Base-by-base conservation (phyloP, 2,113 vertebrate genomes). In the Sebastes fasciatus region DNA sequence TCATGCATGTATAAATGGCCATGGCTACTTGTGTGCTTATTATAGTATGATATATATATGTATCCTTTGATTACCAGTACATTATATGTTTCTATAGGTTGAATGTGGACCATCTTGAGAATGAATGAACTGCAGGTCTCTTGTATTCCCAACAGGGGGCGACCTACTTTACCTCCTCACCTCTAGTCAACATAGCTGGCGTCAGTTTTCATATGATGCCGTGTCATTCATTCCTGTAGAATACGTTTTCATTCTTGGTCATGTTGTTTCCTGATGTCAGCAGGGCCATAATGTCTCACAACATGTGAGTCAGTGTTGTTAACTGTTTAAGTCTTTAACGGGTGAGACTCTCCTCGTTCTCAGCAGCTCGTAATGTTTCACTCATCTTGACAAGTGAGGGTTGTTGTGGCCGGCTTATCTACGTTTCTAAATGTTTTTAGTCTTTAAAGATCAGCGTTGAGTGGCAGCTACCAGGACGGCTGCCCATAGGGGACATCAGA, bases 101-200 rank as follows among this genome's bases (percentile, higher is more conserved):
- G 8, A 34, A 34, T 34, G 42, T 57, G 19, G 23, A n/a, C 58
- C 3, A 34, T n/a, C 12, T 58, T 34, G 17, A 42, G 2, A 80
- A 63, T 63, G 34, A 34, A 34, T 34, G 34, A 34, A 34, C 34
- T 34, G 34, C 34, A 34, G 34, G 34, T 34, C 34, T 34, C 34
- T 34, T 34, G 3, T 4, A 60, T 84, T 61, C 55, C 92, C 92
- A 92, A 76, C 74, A 94, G 92, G 79, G 88, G 93, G 94, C 91
- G 84, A 34, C 76, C 77, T 87, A 19, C 17, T 52, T 83, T 34
- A 52, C 61, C 68, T 77, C 66, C 57, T 80, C 34, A 74, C 52
- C 42, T 74, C 68, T 49, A 1, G 64, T 64, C 34, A 69, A 43
- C 60, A 74, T 8, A 34, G 52, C 21, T 62, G 23, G 58, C 71